Conservation (phyloP, 2,113 vertebrate species). For the Eubucco bourcierii region DNA sequence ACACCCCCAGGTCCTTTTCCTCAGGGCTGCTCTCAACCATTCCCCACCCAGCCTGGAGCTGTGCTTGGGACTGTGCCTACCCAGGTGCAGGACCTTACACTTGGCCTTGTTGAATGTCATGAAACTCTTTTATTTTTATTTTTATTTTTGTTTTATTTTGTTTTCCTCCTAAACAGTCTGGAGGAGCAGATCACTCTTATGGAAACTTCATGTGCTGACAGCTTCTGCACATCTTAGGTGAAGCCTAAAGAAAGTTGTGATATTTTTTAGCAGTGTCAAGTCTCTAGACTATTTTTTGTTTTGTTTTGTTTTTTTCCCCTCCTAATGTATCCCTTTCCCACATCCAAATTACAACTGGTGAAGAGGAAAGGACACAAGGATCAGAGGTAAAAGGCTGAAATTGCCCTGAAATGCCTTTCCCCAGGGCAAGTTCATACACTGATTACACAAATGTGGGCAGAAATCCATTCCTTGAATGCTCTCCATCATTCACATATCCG, state of each 20-base stretch:
- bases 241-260: background rate
- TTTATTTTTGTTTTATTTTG: background rate
- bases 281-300: background rate
- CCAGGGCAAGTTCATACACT: background rate
- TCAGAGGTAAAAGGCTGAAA: background rate
- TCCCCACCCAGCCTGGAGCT: too few species aligned
- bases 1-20: too few species aligned
- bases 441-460: background rate
- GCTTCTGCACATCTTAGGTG: background rate
- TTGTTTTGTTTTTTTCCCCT: background rate
- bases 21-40: too few species aligned
- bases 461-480: background rate
- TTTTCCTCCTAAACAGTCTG: background rate
- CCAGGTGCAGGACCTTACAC: too few species aligned
- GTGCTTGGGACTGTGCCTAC: too few species aligned
- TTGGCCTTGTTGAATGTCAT: too few species aligned
- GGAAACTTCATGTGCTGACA: background rate
- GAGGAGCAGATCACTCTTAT: background rate
- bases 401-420: background rate
- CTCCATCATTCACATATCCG: background rate
- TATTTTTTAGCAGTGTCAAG: background rate
- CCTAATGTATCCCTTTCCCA: rapidly evolving
- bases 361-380: background rate
- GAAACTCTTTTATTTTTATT: background rate
- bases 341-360: background rate